A percentile compares a stretch with the other conserved stretches of the same genome.
These are phyloP conservation scores for Mystacornis crossleyi DNA, from an alignment of 2,113 vertebrate genomes.

Conservation along the genomic window DNA sequence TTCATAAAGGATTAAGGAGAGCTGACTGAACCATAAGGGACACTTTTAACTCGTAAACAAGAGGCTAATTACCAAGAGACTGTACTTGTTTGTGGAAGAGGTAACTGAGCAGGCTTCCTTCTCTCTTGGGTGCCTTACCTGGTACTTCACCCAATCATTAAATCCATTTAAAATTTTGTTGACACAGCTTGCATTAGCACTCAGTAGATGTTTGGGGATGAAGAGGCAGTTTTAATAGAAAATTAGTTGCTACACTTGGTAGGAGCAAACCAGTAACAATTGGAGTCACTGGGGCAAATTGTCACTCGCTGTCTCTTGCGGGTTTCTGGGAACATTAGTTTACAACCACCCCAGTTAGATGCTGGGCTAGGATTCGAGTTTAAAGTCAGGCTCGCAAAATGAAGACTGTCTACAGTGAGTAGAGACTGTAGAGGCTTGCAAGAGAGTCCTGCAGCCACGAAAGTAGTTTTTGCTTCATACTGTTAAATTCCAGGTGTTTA, in stretches of 20 bases:
- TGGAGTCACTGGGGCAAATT: neutral
- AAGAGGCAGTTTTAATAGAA: neutral
- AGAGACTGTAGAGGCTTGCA: neutral
- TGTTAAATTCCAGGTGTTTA: neutral
- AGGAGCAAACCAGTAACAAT: neutral
- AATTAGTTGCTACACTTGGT: neutral
- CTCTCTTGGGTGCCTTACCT: slow-evolving; percentile 58
- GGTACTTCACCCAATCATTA: neutral
- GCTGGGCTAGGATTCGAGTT: neutral
- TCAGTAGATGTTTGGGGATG: neutral
- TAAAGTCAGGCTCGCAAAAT: neutral
- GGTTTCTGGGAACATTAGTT: neutral
- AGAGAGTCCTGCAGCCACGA: neutral
- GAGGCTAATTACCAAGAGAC: slow-evolving; percentile 61
- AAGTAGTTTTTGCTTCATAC: neutral
- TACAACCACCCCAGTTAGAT: neutral
- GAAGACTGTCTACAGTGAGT: neutral
- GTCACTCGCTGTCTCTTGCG: fast-evolving
- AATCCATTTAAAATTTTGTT: neutral
- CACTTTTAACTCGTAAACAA: slow-evolving; percentile 60
- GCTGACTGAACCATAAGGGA: slow-evolving; percentile 50
- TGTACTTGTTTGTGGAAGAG: slow-evolving; percentile 70
- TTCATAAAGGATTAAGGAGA: slow-evolving; percentile 7
- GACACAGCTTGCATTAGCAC: neutral
- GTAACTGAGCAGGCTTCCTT: slow-evolving; percentile 60